Base-by-base conservation (phyloP, 2,797 vertebrate genomes). In the Macroramphosus scolopax region DNA sequence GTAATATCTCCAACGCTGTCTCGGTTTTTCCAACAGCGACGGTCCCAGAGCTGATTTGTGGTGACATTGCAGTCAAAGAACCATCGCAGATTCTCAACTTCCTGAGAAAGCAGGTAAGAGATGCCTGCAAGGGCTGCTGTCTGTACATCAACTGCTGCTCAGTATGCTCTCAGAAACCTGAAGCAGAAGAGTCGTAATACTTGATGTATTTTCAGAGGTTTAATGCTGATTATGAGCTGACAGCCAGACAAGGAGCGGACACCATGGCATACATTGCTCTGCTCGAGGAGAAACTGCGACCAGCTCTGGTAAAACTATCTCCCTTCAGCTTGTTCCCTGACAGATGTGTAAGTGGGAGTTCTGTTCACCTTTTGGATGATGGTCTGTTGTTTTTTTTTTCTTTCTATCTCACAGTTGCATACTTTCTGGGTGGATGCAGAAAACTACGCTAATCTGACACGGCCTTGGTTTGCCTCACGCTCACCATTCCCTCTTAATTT, bases 371-470 rank as follows among this genome's bases (percentile, higher is more conserved):
- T 55, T 2, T 42, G 3, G 16, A 8, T 47, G 12, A 37, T 49
- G 18, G n/a, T n/a, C n/a, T n/a, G n/a, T n/a, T n/a, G n/a, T n/a
- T n/a, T n/a, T n/a, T n/a, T n/a, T 45, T 41, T 62, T 45, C 28
- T 12, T 50, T 18, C 35, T 42, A 17, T 48, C 17, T 53, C 78
- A 20, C 59, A 98, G 97, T 82, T 98, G 72, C 94, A 99, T 77
- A 96, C 95, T n/a, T 99, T 99, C 82, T 99, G 96, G 97, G 90
- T 99, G 63, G 96, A 99, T 51, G 82, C 89, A 38, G 95, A 99
- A 76, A 99, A 98, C 86, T 99, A 99, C 60, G 89, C 90, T 65
- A 90, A 76, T 70, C 73, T 98, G 80, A 98, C 95, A 28, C 91
- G 94, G 56, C 96, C 97, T 0, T 99, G 96, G 95, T 97, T 95